Evolutionary conservation across 2,888 invertebrate genomes (phyloP).

Genomic region (Nomada ferruginata): DNA sequence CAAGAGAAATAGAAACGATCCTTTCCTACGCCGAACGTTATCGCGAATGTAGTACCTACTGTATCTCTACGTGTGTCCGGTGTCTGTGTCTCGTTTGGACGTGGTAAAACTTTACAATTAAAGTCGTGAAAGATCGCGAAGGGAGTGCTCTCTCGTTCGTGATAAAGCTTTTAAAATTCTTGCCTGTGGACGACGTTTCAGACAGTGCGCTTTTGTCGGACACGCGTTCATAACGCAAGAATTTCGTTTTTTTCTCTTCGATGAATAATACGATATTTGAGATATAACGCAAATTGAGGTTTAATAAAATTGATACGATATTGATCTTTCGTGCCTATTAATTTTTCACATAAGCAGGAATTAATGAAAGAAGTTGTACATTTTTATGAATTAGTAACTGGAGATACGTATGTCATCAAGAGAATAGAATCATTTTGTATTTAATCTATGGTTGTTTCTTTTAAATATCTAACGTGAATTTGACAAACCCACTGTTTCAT

Average conservation of each 20-base stretch:
- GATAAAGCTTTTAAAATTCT: conserved; percentile 20
- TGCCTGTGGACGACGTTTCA: conserved; percentile 23
- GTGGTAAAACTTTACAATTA: background rate
- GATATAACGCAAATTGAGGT: too few species aligned
- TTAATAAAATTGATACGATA: too few species aligned
- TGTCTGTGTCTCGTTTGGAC: background rate
- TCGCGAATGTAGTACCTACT: conserved; percentile 35
- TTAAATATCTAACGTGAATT: conserved; percentile 31
- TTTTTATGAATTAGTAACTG: background rate
- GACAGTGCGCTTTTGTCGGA: conserved; percentile 10
- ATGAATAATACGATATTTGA: conserved; percentile 3
- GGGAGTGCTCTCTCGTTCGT: background rate
- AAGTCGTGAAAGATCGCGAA: background rate
- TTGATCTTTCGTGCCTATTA: too few species aligned
- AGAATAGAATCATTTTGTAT: background rate
- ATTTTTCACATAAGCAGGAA: background rate
- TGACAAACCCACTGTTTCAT: conserved; percentile 20
- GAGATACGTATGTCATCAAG: background rate
- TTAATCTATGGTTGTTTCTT: background rate
- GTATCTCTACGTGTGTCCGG: background rate
- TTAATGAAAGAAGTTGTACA: background rate
- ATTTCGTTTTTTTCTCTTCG: background rate
- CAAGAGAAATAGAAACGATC: conserved; percentile 35
- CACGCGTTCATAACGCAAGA: conserved; percentile 11
- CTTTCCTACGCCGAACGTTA: conserved; percentile 35